Percentiles rank a stretch among this genome's conserved stretches.
Evolutionary conservation across 2,113 vertebrate genomes (phyloP).

Genomic region (Lanius collurio): DNA sequence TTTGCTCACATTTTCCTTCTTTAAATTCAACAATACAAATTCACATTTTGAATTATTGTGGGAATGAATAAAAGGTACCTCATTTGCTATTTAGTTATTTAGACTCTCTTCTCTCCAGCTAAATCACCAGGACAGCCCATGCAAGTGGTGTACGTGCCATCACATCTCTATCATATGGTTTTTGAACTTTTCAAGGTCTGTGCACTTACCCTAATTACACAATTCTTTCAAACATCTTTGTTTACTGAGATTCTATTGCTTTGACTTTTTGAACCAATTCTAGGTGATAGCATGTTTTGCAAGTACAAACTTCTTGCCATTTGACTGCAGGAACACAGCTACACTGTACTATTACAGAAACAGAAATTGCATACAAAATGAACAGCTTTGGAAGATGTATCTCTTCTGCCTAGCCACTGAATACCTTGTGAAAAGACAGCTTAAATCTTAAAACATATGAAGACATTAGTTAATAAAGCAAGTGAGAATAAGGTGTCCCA

Average conservation of each 20-base stretch:
- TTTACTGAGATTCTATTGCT: neutral
- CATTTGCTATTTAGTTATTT: conserved; percentile 36
- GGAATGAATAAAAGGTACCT: neutral
- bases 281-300: neutral
- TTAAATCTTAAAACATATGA: neutral
- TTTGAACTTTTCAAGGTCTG: conserved; percentile 99
- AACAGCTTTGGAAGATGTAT: neutral
- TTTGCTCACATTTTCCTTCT: neutral
- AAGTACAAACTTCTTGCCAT: neutral
- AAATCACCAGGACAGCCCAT: conserved; percentile 85
- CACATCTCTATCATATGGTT: conserved; percentile 98
- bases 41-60: neutral
- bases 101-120: conserved; percentile 74
- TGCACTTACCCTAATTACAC: conserved; percentile 44
- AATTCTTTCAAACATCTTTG: conserved; percentile 13
- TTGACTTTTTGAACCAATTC: neutral
- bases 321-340: neutral
- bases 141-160: conserved; percentile 94
- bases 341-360: neutral
- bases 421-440: neutral
- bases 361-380: neutral
- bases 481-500: neutral
- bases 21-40: neutral
- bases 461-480: neutral
- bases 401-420: neutral